Conservation (phyloP, 1,140 invertebrate species). For the Caenorhabditis remanei region DNA sequence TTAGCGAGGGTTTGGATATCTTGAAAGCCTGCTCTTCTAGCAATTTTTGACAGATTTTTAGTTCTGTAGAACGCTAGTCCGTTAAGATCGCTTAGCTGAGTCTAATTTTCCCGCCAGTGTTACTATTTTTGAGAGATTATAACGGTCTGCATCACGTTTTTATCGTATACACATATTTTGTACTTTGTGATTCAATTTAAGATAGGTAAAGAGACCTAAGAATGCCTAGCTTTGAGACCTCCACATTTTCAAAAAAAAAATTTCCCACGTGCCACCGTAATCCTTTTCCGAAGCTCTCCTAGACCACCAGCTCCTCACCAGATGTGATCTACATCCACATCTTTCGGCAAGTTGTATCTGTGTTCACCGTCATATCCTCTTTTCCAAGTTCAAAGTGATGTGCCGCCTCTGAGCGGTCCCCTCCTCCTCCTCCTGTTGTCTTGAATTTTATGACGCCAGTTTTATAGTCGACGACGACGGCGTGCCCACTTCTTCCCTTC, state of each 20-base stretch:
- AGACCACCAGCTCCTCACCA: not conserved
- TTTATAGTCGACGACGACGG: slow-evolving; percentile 52
- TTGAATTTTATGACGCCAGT: slow-evolving; percentile 49
- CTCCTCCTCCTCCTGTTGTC: slow-evolving; percentile 26
- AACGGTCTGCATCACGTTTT: too few relatives aligned
- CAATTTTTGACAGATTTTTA: too few relatives aligned
- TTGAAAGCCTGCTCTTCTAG: too few relatives aligned
- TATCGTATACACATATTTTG: too few relatives aligned
- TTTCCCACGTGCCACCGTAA: slow-evolving; percentile 9
- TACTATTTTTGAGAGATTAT: too few relatives aligned
- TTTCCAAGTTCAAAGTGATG: slow-evolving; percentile 34
- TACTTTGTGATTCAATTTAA: too few relatives aligned
- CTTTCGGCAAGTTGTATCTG: slow-evolving; percentile 46
- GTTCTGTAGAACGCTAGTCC: too few relatives aligned
- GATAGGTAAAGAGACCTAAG: too few relatives aligned
- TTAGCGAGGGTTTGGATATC: too few relatives aligned
- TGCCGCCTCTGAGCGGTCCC: not conserved
- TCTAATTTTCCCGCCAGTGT: too few relatives aligned
- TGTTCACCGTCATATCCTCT: not conserved
- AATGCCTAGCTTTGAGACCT: not conserved
- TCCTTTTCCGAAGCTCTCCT: not conserved
- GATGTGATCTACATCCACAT: slow-evolving; percentile 23
- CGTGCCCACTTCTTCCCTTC: not conserved
- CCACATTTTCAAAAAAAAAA: too few relatives aligned
- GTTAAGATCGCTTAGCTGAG: too few relatives aligned